Percentiles rank a stretch among this genome's conserved stretches.
phyloP scores from a whole-genome alignment of 2,888 invertebrate species.

The Synanthedon myopaeformis region DNA sequence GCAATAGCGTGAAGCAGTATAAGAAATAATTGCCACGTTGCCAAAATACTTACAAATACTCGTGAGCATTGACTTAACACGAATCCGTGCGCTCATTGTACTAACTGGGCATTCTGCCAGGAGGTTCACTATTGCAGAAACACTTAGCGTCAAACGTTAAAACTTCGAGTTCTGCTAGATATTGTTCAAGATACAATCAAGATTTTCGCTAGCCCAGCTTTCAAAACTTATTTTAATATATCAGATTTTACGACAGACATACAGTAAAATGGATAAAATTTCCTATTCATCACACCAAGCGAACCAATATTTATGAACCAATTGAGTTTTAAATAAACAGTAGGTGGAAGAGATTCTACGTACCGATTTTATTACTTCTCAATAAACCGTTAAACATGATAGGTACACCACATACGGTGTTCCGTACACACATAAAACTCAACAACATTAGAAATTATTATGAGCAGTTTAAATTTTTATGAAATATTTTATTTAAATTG shows the following conservation, averaged over 20 bases:
- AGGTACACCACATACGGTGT: too few relatives aligned
- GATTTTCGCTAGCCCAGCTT: neutral
- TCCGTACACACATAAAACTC: too few relatives aligned
- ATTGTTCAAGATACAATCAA: conserved; percentile 1
- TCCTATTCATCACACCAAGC: too few relatives aligned
- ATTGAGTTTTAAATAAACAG: too few relatives aligned
- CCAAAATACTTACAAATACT: neutral
- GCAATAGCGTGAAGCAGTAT: neutral
- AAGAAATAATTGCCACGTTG: neutral
- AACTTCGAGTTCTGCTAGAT: conserved; percentile 16
- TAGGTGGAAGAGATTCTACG: too few relatives aligned
- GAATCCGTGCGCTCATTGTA: conserved; percentile 14
- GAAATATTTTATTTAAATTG: too few relatives aligned
- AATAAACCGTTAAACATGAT: too few relatives aligned
- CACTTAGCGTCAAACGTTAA: conserved; percentile 33
- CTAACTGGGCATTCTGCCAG: conserved; percentile 32
- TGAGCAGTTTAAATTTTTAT: too few relatives aligned
- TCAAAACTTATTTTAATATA: neutral
- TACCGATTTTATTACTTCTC: too few relatives aligned
- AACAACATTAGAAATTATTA: too few relatives aligned
- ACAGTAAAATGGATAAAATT: neutral
- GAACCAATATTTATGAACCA: too few relatives aligned
- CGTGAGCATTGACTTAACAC: conserved; percentile 6
- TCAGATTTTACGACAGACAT: neutral
- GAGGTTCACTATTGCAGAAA: conserved; percentile 29